Percentiles rank a stretch among this genome's conserved stretches.
These are phyloP conservation scores for Drosophila bocki DNA, from an alignment of 1,140 invertebrate species.

Conservation along the genomic window DNA sequence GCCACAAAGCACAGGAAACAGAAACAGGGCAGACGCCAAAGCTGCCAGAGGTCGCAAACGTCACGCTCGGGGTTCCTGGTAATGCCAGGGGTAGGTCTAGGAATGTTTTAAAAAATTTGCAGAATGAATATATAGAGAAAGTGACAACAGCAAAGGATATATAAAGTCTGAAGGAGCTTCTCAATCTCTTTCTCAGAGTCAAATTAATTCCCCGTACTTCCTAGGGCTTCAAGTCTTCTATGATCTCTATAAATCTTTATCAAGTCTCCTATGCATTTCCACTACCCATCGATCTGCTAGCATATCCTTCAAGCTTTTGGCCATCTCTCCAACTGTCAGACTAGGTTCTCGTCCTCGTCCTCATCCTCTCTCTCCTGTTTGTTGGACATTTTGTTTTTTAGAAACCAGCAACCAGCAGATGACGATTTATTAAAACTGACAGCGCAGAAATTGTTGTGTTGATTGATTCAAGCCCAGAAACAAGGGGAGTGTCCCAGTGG, in stretches of 20 bases:
- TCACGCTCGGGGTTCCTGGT: slow-evolving; percentile 37
- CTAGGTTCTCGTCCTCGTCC: background rate
- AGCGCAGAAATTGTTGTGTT: slow-evolving; percentile 47
- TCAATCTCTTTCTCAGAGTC: background rate
- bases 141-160: background rate
- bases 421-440: slow-evolving; percentile 59
- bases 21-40: slow-evolving; percentile 35
- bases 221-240: background rate
- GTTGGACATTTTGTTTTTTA: slow-evolving; percentile 15
- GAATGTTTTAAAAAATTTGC: background rate
- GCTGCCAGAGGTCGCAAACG: slow-evolving; percentile 53
- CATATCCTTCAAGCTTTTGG: slow-evolving; percentile 14
- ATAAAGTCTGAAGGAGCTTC: background rate
- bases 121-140: slow-evolving; percentile 12
- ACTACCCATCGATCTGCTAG: slow-evolving; percentile 1
- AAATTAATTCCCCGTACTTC: background rate
- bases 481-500: slow-evolving; percentile 1
- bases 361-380: background rate
- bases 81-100: background rate
- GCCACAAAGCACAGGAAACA: slow-evolving; percentile 27
- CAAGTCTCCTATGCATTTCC: background rate
- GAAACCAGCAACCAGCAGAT: slow-evolving; percentile 6
- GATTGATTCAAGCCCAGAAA: slow-evolving; percentile 43
- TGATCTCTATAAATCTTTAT: slow-evolving; percentile 4
- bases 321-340: slow-evolving; percentile 4